Conservation (phyloP, 2,888 invertebrate genomes). For the Schizotus pectinicornis region DNA sequence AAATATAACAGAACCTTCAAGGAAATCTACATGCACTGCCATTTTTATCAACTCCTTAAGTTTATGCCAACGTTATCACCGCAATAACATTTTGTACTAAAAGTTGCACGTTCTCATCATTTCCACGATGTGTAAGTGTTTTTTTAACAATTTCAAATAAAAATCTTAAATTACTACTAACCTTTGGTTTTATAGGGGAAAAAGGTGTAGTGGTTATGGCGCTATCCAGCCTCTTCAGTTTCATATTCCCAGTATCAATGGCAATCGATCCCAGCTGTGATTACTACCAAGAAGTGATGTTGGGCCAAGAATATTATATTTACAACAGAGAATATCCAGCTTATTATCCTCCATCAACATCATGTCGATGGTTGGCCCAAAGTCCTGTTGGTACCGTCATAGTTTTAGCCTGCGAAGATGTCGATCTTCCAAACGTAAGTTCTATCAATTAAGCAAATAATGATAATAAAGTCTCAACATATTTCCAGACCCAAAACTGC, state of each 20-base stretch:
- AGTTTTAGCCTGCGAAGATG: slow-evolving; percentile 58
- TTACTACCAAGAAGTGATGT: slow-evolving; percentile 54
- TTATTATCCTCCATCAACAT: slow-evolving; percentile 51
- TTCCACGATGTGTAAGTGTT: background rate
- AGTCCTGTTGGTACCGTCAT: slow-evolving; percentile 60
- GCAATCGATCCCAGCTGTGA: slow-evolving; percentile 58
- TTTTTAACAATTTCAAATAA: slow-evolving; percentile 39
- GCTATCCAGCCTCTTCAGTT: slow-evolving; percentile 45
- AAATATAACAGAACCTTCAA: too few species aligned
- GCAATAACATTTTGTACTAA: background rate
- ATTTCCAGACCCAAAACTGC: slow-evolving; percentile 60
- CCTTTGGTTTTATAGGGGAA: background rate
- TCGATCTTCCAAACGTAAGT: slow-evolving; percentile 61
- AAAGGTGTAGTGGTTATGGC: slow-evolving; percentile 32
- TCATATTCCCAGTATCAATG: slow-evolving; percentile 46
- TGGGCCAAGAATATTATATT: slow-evolving; percentile 57
- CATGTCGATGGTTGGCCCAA: slow-evolving; percentile 62
- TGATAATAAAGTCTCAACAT: background rate
- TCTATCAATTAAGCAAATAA: slow-evolving; percentile 2
- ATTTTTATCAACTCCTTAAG: too few species aligned
- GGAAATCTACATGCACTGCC: too few species aligned
- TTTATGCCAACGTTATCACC: slow-evolving; percentile 1
- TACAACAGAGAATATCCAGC: slow-evolving; percentile 61
- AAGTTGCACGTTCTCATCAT: background rate
- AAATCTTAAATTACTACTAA: slow-evolving; percentile 33